Conservation (phyloP, 2,113 vertebrate genomes). For the Nannobrachium achirus region DNA sequence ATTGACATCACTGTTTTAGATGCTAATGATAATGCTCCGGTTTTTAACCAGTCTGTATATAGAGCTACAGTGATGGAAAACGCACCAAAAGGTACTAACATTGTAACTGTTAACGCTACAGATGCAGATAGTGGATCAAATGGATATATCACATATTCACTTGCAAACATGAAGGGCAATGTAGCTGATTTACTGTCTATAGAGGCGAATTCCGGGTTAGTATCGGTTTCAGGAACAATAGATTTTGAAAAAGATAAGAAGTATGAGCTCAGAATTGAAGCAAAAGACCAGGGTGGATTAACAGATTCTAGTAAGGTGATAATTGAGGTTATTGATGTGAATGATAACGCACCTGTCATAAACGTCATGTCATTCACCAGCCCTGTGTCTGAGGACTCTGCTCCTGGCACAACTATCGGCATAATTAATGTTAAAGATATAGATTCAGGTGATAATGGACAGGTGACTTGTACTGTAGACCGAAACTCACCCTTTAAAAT, state of each 20-base stretch:
- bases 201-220: neutral
- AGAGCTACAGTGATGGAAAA: neutral
- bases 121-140: neutral
- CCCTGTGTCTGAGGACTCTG: neutral
- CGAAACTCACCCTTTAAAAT: neutral
- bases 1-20: too few relatives aligned
- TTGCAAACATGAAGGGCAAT: neutral
- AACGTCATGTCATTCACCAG: neutral
- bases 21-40: neutral
- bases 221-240: neutral
- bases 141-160: neutral
- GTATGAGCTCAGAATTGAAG: neutral
- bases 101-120: neutral
- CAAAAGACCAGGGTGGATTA: neutral
- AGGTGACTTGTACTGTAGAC: neutral
- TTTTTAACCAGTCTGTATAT: neutral
- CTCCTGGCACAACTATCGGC: neutral
- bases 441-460: neutral
- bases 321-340: neutral
- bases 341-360: neutral
- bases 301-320: neutral
- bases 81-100: neutral
- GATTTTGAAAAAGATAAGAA: conserved; percentile 1
- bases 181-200: neutral
- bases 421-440: neutral